phyloP scores from a whole-genome alignment of 2,113 vertebrate genomes.

The Leptocoma aspasia region DNA sequence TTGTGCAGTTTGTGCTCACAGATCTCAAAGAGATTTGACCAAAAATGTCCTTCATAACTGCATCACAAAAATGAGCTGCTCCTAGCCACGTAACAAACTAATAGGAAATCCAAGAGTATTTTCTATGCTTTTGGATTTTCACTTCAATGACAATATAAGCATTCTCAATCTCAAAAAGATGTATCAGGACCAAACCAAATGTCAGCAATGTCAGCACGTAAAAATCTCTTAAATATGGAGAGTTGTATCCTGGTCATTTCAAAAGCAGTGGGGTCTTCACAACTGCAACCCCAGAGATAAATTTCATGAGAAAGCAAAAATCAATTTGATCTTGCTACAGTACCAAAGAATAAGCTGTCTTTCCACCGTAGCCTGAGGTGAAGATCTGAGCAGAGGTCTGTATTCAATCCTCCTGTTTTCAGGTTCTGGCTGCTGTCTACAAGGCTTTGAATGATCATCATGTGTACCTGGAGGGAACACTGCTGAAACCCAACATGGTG shows the following conservation, averaged over 20 bases:
- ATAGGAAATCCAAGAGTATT: not conserved
- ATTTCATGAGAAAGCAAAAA: not conserved
- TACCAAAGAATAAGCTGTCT: not conserved
- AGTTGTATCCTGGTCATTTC: not conserved
- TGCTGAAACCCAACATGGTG: constrained; percentile 98
- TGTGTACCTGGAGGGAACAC: constrained; percentile 92
- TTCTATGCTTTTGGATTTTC: not conserved
- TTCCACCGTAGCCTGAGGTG: not conserved
- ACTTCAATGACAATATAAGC: not conserved
- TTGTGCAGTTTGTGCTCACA: not conserved
- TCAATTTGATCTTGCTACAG: not conserved
- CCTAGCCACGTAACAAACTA: not conserved
- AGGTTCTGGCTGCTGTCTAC: constrained; percentile 95
- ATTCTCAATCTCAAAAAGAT: not conserved
- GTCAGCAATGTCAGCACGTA: not conserved
- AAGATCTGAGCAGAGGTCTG: not conserved
- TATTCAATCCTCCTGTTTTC: not conserved
- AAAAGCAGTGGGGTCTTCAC: not conserved
- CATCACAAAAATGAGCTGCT: not conserved
- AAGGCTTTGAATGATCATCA: constrained; percentile 94
- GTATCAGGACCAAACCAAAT: not conserved
- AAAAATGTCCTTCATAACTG: not conserved
- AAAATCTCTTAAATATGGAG: not conserved
- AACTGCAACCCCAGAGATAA: not conserved
- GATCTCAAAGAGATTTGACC: not conserved